These are phyloP conservation scores for Spilogale gracilis DNA, from an alignment of 2,113 vertebrate genomes.

Conservation along the genomic window DNA sequence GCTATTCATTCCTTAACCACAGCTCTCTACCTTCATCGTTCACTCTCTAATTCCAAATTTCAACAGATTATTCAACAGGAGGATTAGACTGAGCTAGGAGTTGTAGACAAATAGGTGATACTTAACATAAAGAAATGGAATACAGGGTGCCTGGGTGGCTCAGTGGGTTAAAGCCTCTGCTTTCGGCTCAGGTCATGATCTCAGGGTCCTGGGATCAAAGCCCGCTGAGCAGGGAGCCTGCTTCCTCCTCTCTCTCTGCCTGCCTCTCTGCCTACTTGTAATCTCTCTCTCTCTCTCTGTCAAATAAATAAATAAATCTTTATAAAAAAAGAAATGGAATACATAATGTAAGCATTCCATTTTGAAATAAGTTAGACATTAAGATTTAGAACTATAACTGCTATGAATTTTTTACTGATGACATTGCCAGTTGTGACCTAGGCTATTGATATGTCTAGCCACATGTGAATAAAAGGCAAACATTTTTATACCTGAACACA, in stretches of 20 bases:
- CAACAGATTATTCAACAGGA: not conserved
- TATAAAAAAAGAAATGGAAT: conserved; percentile 54
- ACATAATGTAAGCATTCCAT: conserved; percentile 56
- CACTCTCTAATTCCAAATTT: conserved; percentile 34
- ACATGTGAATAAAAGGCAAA: conserved; percentile 63
- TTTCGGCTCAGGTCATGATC: too few relatives aligned
- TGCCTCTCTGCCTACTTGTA: too few relatives aligned
- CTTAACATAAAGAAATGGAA: conserved; percentile 62
- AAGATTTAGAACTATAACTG: conserved; percentile 61
- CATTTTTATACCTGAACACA: not conserved
- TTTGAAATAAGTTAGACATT: conserved; percentile 48
- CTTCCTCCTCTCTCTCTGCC: too few relatives aligned
- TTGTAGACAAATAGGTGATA: not conserved
- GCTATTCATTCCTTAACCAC: not conserved
- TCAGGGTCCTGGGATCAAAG: too few relatives aligned
- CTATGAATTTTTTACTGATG: conserved; percentile 57
- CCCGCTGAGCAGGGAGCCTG: too few relatives aligned
- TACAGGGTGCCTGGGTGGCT: not conserved
- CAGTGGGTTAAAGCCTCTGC: too few relatives aligned
- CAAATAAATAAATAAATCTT: too few relatives aligned
- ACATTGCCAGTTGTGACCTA: conserved; percentile 21
- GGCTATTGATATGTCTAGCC: not conserved
- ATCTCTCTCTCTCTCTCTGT: too few relatives aligned
- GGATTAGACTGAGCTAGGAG: not conserved
- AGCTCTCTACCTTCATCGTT: not conserved